Conservation (phyloP, 92 coral and sea anemone species). For the Phymanthus crucifer region DNA sequence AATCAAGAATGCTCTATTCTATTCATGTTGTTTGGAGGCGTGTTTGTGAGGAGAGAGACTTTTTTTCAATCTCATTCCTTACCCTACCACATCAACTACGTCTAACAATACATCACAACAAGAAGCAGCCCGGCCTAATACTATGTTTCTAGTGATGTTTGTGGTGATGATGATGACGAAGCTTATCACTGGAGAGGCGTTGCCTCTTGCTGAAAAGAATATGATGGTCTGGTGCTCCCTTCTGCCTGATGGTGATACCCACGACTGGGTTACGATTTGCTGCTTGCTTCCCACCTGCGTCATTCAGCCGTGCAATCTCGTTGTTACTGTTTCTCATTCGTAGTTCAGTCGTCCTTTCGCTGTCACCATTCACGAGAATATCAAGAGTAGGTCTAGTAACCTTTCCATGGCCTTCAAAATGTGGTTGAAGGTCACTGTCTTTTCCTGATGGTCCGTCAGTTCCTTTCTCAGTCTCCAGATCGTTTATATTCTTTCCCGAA, state of each 20-base stretch:
- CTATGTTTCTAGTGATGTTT: background rate
- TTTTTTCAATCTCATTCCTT: background rate
- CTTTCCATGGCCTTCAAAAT: background rate
- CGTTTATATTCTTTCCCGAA: background rate
- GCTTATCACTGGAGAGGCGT: slow-evolving; percentile 8
- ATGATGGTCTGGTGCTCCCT: slow-evolving; percentile 31
- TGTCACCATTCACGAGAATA: slow-evolving; percentile 10
- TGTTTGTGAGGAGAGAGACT: too few relatives aligned
- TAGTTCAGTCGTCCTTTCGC: slow-evolving; percentile 24
- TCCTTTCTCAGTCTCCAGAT: background rate
- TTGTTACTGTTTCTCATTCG: slow-evolving; percentile 25
- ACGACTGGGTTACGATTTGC: slow-evolving; percentile 26
- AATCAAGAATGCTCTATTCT: too few relatives aligned
- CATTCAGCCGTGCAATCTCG: slow-evolving; percentile 1
- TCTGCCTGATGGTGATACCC: slow-evolving; percentile 40
- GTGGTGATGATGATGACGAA: slow-evolving; percentile 30
- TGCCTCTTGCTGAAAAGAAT: slow-evolving; percentile 44
- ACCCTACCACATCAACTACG: too few relatives aligned
- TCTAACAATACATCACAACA: too few relatives aligned
- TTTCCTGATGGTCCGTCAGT: background rate
- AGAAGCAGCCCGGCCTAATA: too few relatives aligned
- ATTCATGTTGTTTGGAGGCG: too few relatives aligned
- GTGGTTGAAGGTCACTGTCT: background rate
- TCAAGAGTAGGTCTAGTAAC: slow-evolving; percentile 21
- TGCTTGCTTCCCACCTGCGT: slow-evolving; percentile 2